Base-by-base conservation (phyloP, 2,888 invertebrate species). In the Monoplex corrugatus region DNA sequence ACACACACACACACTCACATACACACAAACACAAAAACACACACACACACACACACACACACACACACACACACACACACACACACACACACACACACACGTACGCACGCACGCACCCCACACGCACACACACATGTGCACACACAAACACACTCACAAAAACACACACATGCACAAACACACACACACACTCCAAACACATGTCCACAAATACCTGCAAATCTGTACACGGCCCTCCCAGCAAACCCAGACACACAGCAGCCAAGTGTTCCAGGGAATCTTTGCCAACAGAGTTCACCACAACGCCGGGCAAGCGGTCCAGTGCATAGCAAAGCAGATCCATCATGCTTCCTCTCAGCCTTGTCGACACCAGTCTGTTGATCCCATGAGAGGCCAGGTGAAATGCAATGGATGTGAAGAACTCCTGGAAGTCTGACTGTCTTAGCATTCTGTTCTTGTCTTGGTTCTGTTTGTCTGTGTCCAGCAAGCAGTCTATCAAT, bases 401-500 rank as follows among this genome's bases (percentile, higher is more conserved):
- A 8, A 13, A 10, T 32, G 63, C 8, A 19, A 91, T 23, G 6
- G 57, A 23, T 0, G 44, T 86, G 45, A 91, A 78, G 32, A 91
- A 57, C 13, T 45, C 35, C 68, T 87, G 83, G 1, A 88, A 32
- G 38, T 83, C 63, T 1, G 82, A 57, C 38, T 75, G 28, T 44
- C 83, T 50, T 6, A 89, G n/a, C 6, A 6, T 38, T 5, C 19
- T 16, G 84, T 84, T n/a, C 10, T 32, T n/a, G 23, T 38, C 23
- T 2, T 45, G 32, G 16, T 45, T 28, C 44, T 45, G n/a, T 45
- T 32, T 35, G 75, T 90, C 90, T 5, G 75, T 68, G 6, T 28
- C 35, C 40, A 90, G 86, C 80, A 91, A n/a, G 32, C 83, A 38
- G 32, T 68, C 82, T 1, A 90, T 43, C 32, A 90, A 43, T 1